phyloP scores from a whole-genome alignment of 2,888 invertebrate genomes.

The Myathropa florea region DNA sequence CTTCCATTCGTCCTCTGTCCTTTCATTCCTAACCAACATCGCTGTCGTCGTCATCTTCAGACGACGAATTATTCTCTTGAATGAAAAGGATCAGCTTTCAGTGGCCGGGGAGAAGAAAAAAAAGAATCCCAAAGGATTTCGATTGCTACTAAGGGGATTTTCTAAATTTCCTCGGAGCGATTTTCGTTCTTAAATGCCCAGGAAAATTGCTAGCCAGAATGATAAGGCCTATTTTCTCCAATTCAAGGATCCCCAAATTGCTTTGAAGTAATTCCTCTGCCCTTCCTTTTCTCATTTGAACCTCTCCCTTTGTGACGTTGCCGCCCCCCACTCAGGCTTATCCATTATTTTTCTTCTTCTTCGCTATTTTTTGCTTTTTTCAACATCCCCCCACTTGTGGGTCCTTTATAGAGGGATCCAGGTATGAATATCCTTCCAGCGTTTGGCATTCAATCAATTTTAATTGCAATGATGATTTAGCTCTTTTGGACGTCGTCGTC shows the following conservation, averaged over 20 bases:
- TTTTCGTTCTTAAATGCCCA: slow-evolving; percentile 59
- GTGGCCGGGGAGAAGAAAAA: not conserved
- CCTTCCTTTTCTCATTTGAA: not conserved
- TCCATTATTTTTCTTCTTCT: not conserved
- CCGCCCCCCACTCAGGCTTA: too few relatives aligned
- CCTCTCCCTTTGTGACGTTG: not conserved
- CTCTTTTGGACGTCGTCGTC: slow-evolving; percentile 40
- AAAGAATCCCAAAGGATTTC: slow-evolving; percentile 49
- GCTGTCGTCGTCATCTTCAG: not conserved
- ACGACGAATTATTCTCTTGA: slow-evolving; percentile 29
- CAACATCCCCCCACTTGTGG: not conserved
- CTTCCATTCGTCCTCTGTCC: not conserved
- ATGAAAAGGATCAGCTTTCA: not conserved
- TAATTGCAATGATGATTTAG: slow-evolving; percentile 68
- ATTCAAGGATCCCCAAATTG: slow-evolving; percentile 61
- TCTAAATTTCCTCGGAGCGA: slow-evolving; percentile 59
- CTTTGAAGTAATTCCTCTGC: slow-evolving; percentile 61
- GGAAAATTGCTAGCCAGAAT: slow-evolving; percentile 51
- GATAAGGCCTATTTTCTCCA: slow-evolving; percentile 57
- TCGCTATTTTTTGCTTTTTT: not conserved
- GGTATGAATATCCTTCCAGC: slow-evolving; percentile 46
- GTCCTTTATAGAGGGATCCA: not conserved
- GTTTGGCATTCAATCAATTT: slow-evolving; percentile 68
- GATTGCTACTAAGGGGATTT: slow-evolving; percentile 60
- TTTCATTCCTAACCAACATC: not conserved